These are phyloP conservation scores for Drosophila nebulosa DNA, from an alignment of 1,140 invertebrate species.

Conservation along the genomic window DNA sequence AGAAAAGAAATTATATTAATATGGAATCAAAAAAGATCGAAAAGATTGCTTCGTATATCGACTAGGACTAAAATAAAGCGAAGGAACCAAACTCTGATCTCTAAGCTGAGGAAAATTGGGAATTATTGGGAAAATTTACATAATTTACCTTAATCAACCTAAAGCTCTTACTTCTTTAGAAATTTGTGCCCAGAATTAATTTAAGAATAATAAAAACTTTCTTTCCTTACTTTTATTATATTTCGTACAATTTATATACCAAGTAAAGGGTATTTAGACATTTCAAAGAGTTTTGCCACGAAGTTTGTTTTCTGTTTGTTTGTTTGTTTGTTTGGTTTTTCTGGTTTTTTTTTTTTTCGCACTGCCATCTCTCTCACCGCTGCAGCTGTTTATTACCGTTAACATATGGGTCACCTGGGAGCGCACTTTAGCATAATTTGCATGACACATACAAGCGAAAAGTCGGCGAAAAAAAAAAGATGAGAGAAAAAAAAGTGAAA, in stretches of 20 bases:
- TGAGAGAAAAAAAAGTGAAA: neutral
- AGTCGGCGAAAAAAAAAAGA: neutral
- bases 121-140: no score
- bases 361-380: neutral
- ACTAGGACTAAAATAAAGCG: no score
- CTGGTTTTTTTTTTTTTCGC: neutral
- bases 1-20: no score
- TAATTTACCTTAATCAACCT: no score
- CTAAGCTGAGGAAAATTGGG: no score
- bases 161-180: no score
- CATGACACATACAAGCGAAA: slow-evolving; percentile 34
- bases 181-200: no score
- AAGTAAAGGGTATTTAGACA: neutral
- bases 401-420: slow-evolving; percentile 72
- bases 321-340: neutral
- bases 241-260: neutral
- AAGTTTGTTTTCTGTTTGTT: neutral
- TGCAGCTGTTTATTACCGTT: slow-evolving; percentile 57
- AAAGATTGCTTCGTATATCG: no score
- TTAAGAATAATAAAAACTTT: no score
- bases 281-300: neutral
- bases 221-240: neutral
- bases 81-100: no score
- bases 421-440: slow-evolving; percentile 52
- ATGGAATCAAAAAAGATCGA: no score